These are phyloP conservation scores for Sebastes elongatus DNA, from an alignment of 2,797 vertebrate genomes.

Conservation along the genomic window DNA sequence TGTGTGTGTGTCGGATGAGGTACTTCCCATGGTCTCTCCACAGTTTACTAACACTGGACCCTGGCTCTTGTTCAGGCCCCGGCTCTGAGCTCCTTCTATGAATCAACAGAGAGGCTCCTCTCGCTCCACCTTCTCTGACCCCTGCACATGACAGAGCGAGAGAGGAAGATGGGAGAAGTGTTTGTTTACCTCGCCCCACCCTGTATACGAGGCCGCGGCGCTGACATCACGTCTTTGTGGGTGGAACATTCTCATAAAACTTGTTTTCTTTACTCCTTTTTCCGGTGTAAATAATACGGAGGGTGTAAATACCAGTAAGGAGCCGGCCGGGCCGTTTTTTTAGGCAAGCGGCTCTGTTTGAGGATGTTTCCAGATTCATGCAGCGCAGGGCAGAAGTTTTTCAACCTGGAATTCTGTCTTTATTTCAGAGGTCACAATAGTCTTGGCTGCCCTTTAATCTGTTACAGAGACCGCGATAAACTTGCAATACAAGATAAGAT, in stretches of 20 bases:
- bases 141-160: background rate
- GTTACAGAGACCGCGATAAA: background rate
- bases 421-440: slow-evolving; percentile 27
- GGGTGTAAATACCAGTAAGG: slow-evolving; percentile 48
- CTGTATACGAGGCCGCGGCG: slow-evolving; percentile 15
- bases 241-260: slow-evolving; percentile 59
- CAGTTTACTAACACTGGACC: slow-evolving; percentile 69
- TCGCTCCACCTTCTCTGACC: slow-evolving; percentile 15
- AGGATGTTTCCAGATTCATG: slow-evolving; percentile 30
- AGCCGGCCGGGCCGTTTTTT: background rate
- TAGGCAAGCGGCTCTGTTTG: slow-evolving; percentile 10
- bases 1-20: slow-evolving; percentile 57
- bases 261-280: slow-evolving; percentile 52
- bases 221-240: slow-evolving; percentile 54
- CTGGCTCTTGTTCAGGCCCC: slow-evolving; percentile 51
- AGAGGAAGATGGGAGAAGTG: slow-evolving; percentile 24
- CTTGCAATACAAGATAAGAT: slow-evolving; percentile 1
- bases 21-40: slow-evolving; percentile 67
- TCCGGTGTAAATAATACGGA: slow-evolving; percentile 57
- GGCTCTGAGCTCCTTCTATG: slow-evolving; percentile 7
- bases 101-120: slow-evolving; percentile 38
- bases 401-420: slow-evolving; percentile 27
- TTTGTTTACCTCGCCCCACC: slow-evolving; percentile 52
- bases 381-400: background rate
- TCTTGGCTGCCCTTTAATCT: slow-evolving; percentile 29